Base-by-base conservation (phyloP, 2,113 vertebrate species). In the Paedocypris sp. region DNA sequence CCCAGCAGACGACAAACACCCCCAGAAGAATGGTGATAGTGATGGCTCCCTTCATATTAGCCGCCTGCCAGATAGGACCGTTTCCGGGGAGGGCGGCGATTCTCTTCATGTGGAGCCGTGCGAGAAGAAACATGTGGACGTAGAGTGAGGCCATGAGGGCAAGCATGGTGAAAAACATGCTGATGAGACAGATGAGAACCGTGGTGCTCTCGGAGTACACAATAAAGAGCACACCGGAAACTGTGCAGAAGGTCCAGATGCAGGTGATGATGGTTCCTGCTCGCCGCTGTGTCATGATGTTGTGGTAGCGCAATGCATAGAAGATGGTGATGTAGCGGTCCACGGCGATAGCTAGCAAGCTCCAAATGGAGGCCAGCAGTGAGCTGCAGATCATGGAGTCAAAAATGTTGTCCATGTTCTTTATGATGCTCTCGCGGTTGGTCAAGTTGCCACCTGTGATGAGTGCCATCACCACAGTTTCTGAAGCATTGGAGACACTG, bases 381-480 rank as follows among this genome's bases (percentile, higher is more conserved):
- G 75, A 74, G 67, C 72, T 72, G 59, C 75, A 76, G 50, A 76
- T 76, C 69, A 72, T 72, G 1, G 75, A 74, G 54, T 76, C 75
- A 3, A 76, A 74, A 3, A 74, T 51, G 28, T 76, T 74, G 62
- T 76, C 75, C 64, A 76, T 68, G 67, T 63, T 74, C 60, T 76
- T 70, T 20, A 72, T 62, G 1, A 74, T 42, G 31, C 51, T 43
- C n/a, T 49, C 59, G 1, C 61, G 68, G 29, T 68, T 59, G 45
- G 53, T 60, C 49, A 74, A 62, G 45, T 61, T 61, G 9, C 62
- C 64, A 3, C 54, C 49, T 2, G 67, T 77, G 41, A 77, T 68
- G n/a, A 74, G 65, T 1, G 64, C 67, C 45, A 77, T 77, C 45
- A 64, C 75, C 0, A 68, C 62, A 4, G 72, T 74, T 61, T 77